Evolutionary conservation across 2,113 vertebrate species (phyloP).

Genomic region (Lamprologus ornatipinnis): DNA sequence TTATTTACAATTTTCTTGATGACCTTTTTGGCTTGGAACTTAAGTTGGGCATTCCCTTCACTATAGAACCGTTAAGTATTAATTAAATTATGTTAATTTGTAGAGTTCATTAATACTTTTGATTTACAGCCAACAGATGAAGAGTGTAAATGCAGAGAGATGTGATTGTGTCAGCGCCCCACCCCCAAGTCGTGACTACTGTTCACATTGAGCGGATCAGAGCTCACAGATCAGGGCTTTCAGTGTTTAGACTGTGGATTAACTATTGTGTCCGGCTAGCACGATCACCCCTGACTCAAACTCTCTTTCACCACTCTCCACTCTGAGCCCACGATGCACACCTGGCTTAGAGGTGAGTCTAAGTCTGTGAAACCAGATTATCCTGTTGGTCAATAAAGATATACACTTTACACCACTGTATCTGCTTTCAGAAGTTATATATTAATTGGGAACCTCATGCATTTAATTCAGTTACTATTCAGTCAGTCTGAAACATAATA

Average conservation of each 20-base stretch:
- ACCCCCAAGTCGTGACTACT: constrained; percentile 26
- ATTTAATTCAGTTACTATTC: not conserved
- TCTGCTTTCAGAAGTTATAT: not conserved
- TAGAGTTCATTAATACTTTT: not conserved
- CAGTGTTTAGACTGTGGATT: constrained; percentile 56
- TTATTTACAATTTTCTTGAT: not conserved
- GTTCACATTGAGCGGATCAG: constrained; percentile 39
- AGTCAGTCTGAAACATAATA: not conserved
- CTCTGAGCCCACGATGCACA: not conserved
- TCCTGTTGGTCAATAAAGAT: not conserved
- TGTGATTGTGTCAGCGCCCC: not conserved
- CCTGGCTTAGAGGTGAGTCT: not conserved
- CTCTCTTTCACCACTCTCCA: not conserved
- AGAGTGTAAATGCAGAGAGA: not conserved
- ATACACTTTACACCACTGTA: not conserved
- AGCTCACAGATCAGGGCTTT: constrained; percentile 25
- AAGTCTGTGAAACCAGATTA: not conserved
- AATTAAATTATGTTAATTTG: not conserved
- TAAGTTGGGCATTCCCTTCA: not conserved
- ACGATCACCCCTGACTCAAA: not conserved
- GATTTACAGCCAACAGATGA: not conserved
- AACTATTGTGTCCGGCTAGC: constrained; percentile 16
- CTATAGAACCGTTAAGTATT: not conserved
- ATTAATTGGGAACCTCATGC: not conserved
- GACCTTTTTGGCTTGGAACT: not conserved